Evolutionary conservation across 2,888 invertebrate species (phyloP).

Genomic region (Leptinotarsa juncta): DNA sequence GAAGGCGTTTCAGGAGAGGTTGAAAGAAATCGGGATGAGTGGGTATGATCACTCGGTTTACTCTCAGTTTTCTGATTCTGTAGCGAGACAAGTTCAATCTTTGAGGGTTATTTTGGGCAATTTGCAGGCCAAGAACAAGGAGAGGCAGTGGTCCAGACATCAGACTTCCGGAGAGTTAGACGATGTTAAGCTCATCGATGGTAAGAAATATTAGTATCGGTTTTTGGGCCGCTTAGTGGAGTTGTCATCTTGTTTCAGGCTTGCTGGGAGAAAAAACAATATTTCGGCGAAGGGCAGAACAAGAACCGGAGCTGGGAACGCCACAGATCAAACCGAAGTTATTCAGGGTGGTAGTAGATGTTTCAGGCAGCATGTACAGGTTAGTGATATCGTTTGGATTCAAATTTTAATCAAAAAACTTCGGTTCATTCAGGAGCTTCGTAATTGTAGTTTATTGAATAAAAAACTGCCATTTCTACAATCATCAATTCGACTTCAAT

Average conservation of each 20-base stretch:
- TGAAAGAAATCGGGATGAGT: slow-evolving; percentile 95
- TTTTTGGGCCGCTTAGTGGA: background rate
- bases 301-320: slow-evolving; percentile 88
- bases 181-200: slow-evolving; percentile 94
- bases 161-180: slow-evolving; percentile 96
- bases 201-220: slow-evolving; percentile 60
- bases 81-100: slow-evolving; percentile 85
- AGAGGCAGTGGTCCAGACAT: slow-evolving; percentile 92
- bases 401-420: too few relatives aligned
- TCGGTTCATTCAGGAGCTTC: too few relatives aligned
- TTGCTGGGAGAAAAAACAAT: slow-evolving; percentile 93
- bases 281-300: slow-evolving; percentile 85
- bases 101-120: slow-evolving; percentile 86
- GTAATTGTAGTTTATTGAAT: too few relatives aligned
- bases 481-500: too few relatives aligned
- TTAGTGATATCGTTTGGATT: background rate
- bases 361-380: slow-evolving; percentile 97
- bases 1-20: slow-evolving; percentile 86
- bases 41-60: slow-evolving; percentile 92
- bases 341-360: slow-evolving; percentile 88
- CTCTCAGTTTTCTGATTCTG: slow-evolving; percentile 81
- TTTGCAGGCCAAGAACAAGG: slow-evolving; percentile 93
- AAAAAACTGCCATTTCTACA: too few relatives aligned
- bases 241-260: slow-evolving; percentile 64
- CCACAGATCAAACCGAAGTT: slow-evolving; percentile 91